Conservation (phyloP, 2,113 vertebrate genomes). For the Lasiurus cinereus region DNA sequence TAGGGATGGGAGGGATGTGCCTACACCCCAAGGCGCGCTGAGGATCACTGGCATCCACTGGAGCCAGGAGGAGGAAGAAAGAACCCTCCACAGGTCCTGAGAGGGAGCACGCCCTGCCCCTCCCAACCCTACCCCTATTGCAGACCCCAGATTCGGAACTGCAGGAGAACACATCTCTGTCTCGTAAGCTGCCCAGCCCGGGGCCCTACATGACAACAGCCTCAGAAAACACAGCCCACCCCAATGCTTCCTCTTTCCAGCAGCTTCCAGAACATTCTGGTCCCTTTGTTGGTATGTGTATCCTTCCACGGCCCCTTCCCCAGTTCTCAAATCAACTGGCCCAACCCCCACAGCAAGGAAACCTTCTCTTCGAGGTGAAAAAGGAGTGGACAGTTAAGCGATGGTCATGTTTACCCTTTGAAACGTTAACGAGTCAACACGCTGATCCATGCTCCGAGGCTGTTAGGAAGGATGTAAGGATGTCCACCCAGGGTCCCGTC, state of each 20-base stretch:
- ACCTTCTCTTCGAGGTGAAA: neutral
- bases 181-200: too few relatives aligned
- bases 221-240: neutral
- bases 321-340: neutral
- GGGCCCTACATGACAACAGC: neutral
- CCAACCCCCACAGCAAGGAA: neutral
- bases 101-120: neutral
- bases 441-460: neutral
- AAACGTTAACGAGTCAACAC: neutral
- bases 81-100: neutral
- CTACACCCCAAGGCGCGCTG: neutral
- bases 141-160: neutral
- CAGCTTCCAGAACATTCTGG: neutral
- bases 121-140: too few relatives aligned
- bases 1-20: neutral
- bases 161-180: neutral
- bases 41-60: neutral
- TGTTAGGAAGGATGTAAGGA: neutral
- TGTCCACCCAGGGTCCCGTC: neutral
- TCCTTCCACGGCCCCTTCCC: neutral
- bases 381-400: neutral
- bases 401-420: neutral
- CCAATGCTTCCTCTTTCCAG: neutral
- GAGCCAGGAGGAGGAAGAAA: neutral
- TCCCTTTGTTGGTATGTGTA: neutral